Evolutionary conservation across 2,113 vertebrate species (phyloP).

Genomic region (Cervus canadensis): DNA sequence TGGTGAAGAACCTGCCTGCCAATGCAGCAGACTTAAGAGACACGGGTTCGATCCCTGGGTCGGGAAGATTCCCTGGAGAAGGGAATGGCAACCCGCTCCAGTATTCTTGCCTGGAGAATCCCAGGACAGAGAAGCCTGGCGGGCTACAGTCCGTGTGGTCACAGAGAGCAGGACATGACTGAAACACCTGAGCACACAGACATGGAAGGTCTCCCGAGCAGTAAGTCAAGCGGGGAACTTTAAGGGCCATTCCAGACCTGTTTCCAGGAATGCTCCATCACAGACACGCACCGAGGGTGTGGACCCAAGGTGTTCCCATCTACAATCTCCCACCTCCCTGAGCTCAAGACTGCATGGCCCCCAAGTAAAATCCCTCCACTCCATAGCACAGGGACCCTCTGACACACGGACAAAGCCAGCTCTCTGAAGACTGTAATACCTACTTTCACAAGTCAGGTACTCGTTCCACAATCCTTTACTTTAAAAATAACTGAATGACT

Average conservation of each 20-base stretch:
- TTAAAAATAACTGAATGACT: background rate
- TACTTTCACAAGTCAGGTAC: background rate
- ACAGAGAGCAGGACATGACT: background rate
- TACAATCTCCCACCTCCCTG: background rate
- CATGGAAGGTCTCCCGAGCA: background rate
- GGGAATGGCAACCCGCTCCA: background rate
- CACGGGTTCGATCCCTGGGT: fast-evolving
- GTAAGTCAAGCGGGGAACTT: background rate
- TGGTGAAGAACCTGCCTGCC: background rate
- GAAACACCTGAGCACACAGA: background rate
- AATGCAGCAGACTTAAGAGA: background rate
- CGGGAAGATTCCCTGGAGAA: background rate
- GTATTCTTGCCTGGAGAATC: background rate
- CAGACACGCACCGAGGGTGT: background rate
- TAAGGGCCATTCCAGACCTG: background rate
- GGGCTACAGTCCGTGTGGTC: background rate
- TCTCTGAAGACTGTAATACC: background rate
- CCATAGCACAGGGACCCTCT: background rate
- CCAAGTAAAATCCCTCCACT: background rate
- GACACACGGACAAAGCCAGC: background rate
- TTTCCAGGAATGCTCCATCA: background rate
- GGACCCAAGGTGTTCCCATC: background rate
- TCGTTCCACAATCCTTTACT: background rate
- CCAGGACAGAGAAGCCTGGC: background rate
- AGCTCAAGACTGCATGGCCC: background rate